A percentile compares a stretch with the other conserved stretches of the same genome.
Evolutionary conservation across 2,113 vertebrate species (phyloP).

Genomic region (Sterrhoptilus dennistouni): DNA sequence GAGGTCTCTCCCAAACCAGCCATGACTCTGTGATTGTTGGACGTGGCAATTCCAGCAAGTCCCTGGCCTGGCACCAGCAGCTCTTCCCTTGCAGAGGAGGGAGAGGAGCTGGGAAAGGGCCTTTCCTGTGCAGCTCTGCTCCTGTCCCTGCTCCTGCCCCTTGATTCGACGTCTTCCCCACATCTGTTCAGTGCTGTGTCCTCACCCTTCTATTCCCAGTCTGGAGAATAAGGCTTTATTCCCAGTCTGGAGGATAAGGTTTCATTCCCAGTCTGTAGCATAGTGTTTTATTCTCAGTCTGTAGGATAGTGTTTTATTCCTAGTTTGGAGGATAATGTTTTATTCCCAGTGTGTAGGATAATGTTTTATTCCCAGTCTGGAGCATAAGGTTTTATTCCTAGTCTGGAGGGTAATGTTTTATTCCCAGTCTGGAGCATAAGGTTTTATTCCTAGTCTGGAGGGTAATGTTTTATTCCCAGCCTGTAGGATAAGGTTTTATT

Average conservation of each 20-base stretch:
- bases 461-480: too few relatives aligned
- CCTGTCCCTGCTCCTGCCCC: neutral
- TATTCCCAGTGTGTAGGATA: too few relatives aligned
- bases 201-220: neutral
- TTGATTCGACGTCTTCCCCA: neutral
- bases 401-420: too few relatives aligned
- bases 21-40: neutral
- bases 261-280: neutral
- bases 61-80: neutral
- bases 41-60: neutral
- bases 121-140: neutral
- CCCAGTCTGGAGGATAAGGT: neutral
- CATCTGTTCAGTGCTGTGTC: neutral
- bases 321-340: rapidly evolving
- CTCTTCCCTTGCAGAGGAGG: neutral
- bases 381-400: too few relatives aligned
- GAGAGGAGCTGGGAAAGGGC: neutral
- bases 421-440: neutral
- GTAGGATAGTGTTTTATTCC: too few relatives aligned
- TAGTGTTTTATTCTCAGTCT: too few relatives aligned
- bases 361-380: too few relatives aligned
- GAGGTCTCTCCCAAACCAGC: neutral
- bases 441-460: neutral
- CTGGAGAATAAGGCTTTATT: too few relatives aligned
- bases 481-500: neutral